These are phyloP conservation scores for Amphimallon solstitiale DNA, from an alignment of 2,888 invertebrate genomes.

Conservation along the genomic window DNA sequence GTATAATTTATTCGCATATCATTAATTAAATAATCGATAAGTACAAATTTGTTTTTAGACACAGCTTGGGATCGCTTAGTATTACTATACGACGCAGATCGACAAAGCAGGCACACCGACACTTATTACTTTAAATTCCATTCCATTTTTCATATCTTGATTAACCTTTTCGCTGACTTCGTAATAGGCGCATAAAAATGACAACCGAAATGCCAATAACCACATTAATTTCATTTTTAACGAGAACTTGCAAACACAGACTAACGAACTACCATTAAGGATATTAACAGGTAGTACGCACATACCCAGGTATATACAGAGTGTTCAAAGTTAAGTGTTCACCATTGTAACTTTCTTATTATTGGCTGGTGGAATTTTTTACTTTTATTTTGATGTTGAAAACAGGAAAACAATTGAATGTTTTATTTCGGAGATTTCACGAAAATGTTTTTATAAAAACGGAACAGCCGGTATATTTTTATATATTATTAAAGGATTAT, in stretches of 20 bases:
- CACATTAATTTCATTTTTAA: slow-evolving; percentile 47
- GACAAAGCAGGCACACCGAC: slow-evolving; percentile 9
- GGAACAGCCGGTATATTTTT: too few species aligned
- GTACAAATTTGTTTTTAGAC: not conserved
- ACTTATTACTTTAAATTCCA: slow-evolving; percentile 38
- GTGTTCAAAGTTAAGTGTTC: too few species aligned
- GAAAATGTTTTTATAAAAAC: too few species aligned
- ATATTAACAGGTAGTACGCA: too few species aligned
- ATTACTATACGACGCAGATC: slow-evolving; percentile 21
- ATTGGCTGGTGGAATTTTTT: too few species aligned
- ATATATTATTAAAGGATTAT: too few species aligned
- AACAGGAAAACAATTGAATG: too few species aligned
- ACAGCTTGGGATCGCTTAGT: not conserved
- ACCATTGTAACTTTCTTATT: too few species aligned
- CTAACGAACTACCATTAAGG: not conserved
- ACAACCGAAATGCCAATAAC: slow-evolving; percentile 47
- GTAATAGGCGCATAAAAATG: slow-evolving; percentile 47
- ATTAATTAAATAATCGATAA: slow-evolving; percentile 14
- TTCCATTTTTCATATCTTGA: slow-evolving; percentile 47
- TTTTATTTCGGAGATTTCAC: too few species aligned
- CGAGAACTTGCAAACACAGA: slow-evolving; percentile 2
- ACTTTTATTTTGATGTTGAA: too few species aligned
- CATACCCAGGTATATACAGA: too few species aligned
- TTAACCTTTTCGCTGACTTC: slow-evolving; percentile 49
- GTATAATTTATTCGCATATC: slow-evolving; percentile 26